Base-by-base conservation (phyloP, 2,113 vertebrate species). In the Glaucomys volans region DNA sequence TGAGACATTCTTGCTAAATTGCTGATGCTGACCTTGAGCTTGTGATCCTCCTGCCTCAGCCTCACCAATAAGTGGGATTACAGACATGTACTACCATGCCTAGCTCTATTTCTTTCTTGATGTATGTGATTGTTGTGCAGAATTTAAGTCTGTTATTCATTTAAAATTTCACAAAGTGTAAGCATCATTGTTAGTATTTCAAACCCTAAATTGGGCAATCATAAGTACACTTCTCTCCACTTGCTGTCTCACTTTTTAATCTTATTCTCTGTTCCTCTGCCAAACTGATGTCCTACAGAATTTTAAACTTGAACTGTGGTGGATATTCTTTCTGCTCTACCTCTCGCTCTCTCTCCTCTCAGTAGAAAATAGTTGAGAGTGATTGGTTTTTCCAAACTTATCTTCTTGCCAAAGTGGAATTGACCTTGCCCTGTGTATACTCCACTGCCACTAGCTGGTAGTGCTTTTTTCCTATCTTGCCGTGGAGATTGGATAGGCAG, bases 341-440 rank as follows among this genome's bases (percentile, higher is more conserved):
- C 24, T 44, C 4, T 90, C 13, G 2, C 32, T 47, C 24, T 79
- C 26, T 35, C 71, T 57, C 12, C 35, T 64, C 22, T 5, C 8
- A 66, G 0, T 47, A 74, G 37, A 26, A 74, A 71, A 79, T 91
- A 26, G 30, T 62, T 44, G 62, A 10, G 26, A 54, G 3, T 80
- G 16, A 71, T 42, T 84, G 42, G 44, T 50, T 96, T 57, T 84
- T 87, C 40, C 84, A 54, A 67, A 91, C 47, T 87, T 90, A 18
- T 13, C 50, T 92, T 52, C 54, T 75, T 50, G 66, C 7, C 13
- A 64, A 44, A 62, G 35, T 35, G 3, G 3, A 84, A 37, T 59
- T 77, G 50, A 64, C 22, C 8, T 17, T 22, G 20, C 0, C 18
- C 11, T 92, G 17, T 16, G 6, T 74, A 35, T 64, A 42, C 16